Base-by-base conservation (phyloP, 2,888 invertebrate species). In the Stenodema calcarata region DNA sequence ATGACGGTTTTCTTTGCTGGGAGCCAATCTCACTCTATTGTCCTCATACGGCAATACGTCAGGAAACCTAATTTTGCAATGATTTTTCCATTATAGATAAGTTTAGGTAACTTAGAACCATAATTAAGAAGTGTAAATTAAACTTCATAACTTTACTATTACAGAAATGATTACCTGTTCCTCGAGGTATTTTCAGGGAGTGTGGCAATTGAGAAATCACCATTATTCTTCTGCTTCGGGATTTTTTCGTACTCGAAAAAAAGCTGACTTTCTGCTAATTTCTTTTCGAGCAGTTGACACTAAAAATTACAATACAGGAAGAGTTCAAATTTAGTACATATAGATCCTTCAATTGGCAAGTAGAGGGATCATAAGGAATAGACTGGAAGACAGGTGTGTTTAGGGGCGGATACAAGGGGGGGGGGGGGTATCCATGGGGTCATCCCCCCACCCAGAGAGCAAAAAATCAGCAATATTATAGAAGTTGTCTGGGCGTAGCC, bases 41-140 rank as follows among this genome's bases (percentile, higher is more conserved):
- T 97, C 96, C 90, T 97, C 98, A 91, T 98, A 98, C 0, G 98
- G 98, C 88, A 98, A 92, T 89, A 96, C 94, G 90, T 96, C 95
- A 87, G 93, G 93, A 90, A 94, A 94, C 89, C 92, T 92, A 78
- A 92, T 62, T 50, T 50, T 18, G n/a, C 90, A 90, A 69, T 27
- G 70, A 23, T 27, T 9, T 27, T 70, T 27, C n/a, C 6, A 4
- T 23, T 12, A 62, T 9, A 73, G 62, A 81, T 30, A 11, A 75
- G n/a, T 83, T 4, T n/a, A 86, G 30, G 27, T 18, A 54, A 18
- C 54, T n/a, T n/a, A n/a, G 18, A 75, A 35, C 27, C 69, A 11
- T 12, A 16, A 30, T 84, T n/a, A n/a, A n/a, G n/a, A n/a, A n/a
- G n/a, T n/a, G n/a, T n/a, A n/a, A n/a, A n/a, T n/a, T n/a, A n/a